These are phyloP conservation scores for Corythaixoides concolor DNA, from an alignment of 2,113 vertebrate genomes.

Conservation along the genomic window DNA sequence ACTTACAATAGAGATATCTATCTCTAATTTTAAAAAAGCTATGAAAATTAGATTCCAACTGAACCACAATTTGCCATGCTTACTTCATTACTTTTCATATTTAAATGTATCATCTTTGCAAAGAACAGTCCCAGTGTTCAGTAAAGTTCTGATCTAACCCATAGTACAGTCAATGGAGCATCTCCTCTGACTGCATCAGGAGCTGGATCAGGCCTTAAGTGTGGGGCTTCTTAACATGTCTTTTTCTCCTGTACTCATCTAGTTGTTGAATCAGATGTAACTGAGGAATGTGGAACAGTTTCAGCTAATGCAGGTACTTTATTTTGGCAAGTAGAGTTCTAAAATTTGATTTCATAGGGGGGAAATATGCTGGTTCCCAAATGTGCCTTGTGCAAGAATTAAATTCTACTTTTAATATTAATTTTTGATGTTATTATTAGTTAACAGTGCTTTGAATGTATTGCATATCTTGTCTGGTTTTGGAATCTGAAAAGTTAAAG, in stretches of 20 bases:
- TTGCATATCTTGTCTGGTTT: background rate
- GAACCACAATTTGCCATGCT: slow-evolving; percentile 21
- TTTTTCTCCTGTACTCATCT: background rate
- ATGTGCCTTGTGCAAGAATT: background rate
- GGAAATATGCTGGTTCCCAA: background rate
- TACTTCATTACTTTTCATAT: slow-evolving; percentile 61
- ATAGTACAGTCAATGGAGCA: no score
- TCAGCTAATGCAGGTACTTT: background rate
- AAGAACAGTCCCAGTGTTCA: background rate
- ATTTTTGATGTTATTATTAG: background rate
- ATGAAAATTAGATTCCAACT: slow-evolving; percentile 59
- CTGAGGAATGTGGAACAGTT: accelerated
- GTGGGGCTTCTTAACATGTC: background rate
- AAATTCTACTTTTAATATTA: background rate
- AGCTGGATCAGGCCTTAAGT: background rate
- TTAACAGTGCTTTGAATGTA: background rate
- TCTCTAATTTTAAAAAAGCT: slow-evolving; percentile 42
- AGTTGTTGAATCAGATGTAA: background rate
- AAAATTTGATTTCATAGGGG: background rate
- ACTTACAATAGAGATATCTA: slow-evolving; percentile 56
- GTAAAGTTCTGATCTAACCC: background rate
- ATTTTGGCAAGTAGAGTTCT: background rate
- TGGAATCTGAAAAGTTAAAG: background rate
- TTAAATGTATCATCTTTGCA: slow-evolving; percentile 37
- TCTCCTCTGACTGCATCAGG: background rate